Conservation (phyloP, 1,140 invertebrate species). For the Phenacoccus solenopsis region DNA sequence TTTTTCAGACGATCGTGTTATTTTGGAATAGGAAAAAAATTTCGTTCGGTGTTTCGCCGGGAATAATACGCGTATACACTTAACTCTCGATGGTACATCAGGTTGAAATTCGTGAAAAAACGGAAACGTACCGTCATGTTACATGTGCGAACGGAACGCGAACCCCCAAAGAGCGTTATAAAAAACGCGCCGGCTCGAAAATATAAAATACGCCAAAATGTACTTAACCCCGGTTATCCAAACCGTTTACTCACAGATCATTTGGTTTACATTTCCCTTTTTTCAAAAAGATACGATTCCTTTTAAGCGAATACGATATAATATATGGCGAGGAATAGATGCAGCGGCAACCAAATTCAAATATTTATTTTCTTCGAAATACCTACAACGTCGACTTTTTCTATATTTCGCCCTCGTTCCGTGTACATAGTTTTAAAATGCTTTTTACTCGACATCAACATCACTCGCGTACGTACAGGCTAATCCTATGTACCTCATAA, state of each 20-base stretch:
- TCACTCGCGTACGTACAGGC: too few species aligned
- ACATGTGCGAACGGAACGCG: neutral
- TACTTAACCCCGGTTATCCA: neutral
- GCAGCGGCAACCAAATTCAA: neutral
- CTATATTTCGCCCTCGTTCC: too few species aligned
- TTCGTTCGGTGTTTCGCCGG: too few species aligned
- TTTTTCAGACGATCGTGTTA: too few species aligned
- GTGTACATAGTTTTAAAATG: too few species aligned
- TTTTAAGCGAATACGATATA: neutral
- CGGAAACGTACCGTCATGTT: neutral
- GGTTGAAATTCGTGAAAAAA: neutral
- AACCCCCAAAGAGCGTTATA: neutral
- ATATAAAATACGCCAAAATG: neutral
- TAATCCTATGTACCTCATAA: too few species aligned
- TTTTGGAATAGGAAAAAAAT: too few species aligned
- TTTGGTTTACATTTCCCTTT: neutral
- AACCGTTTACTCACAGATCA: neutral
- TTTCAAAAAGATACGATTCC: neutral
- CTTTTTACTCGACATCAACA: too few species aligned
- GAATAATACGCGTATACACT: too few species aligned
- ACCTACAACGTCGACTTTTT: too few species aligned
- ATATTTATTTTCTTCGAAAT: neutral
- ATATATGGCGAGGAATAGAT: neutral
- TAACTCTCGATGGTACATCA: neutral
- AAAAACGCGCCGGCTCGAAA: neutral